Percentiles rank a stretch among this genome's conserved stretches.
phyloP scores from a whole-genome alignment of 2,113 vertebrate species.

The Heterocephalus glaber region DNA sequence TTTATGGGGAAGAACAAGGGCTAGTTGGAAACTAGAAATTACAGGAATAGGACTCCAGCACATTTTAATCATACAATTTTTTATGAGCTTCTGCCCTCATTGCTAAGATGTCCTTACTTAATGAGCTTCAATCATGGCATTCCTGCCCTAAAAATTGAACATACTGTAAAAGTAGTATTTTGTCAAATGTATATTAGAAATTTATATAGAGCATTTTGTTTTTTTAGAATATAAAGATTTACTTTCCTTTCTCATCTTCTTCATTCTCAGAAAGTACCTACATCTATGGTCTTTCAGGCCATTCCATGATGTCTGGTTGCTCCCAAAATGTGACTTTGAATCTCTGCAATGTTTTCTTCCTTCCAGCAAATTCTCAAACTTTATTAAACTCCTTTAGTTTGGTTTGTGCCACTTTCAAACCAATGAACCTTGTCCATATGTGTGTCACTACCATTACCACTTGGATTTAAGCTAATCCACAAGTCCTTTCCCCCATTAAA shows the following conservation, averaged over 20 bases:
- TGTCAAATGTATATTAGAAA: not conserved
- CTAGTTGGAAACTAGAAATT: conserved; percentile 23
- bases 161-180: not conserved
- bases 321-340: conserved; percentile 17
- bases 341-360: not conserved
- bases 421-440: not conserved
- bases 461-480: not conserved
- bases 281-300: not conserved
- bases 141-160: not conserved
- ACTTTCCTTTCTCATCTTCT: not conserved
- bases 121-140: not conserved
- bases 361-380: not conserved
- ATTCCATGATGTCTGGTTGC: not conserved
- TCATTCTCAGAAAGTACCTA: not conserved
- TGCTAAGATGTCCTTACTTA: not conserved
- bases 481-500: not conserved
- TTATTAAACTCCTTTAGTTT: not conserved
- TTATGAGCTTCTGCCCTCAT: not conserved
- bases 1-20: not conserved
- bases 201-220: not conserved
- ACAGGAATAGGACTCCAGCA: not conserved
- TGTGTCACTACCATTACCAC: not conserved
- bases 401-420: not conserved
- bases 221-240: conserved; percentile 5
- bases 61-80: not conserved